phyloP scores from a whole-genome alignment of 2,113 vertebrate genomes.

The Scalopus aquaticus region DNA sequence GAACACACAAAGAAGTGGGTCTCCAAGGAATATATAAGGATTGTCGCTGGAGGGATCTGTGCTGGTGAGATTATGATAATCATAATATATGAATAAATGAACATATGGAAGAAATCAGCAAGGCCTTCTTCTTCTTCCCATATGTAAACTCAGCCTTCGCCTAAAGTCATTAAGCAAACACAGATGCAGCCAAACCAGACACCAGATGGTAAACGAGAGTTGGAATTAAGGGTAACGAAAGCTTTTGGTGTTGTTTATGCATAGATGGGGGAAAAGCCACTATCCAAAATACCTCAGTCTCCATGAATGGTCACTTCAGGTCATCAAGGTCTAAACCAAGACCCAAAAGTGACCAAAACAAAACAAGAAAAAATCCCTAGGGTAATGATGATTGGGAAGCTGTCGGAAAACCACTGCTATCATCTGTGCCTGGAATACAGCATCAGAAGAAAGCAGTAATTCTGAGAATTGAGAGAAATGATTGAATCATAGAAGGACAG shows the following conservation, averaged over 20 bases:
- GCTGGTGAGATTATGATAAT: constrained; percentile 82
- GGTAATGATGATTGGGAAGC: not conserved
- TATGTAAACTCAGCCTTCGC: constrained; percentile 85
- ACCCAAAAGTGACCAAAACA: constrained; percentile 17
- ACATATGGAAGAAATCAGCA: constrained; percentile 89
- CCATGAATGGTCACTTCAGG: constrained; percentile 25
- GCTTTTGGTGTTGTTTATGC: constrained; percentile 70
- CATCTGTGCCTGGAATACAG: not conserved
- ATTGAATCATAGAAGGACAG: not conserved
- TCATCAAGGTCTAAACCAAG: constrained; percentile 22
- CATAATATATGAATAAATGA: constrained; percentile 84
- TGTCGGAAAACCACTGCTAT: not conserved
- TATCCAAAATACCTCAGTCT: constrained; percentile 43
- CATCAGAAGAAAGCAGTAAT: not conserved
- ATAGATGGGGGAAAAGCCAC: constrained; percentile 55
- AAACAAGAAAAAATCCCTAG: not conserved
- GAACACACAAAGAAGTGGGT: constrained; percentile 73
- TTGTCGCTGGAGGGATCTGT: constrained; percentile 68
- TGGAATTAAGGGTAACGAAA: constrained; percentile 74
- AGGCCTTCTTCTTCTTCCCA: constrained; percentile 80
- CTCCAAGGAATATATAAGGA: constrained; percentile 56
- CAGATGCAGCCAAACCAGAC: constrained; percentile 82
- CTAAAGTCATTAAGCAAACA: constrained; percentile 87
- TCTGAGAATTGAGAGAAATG: not conserved
- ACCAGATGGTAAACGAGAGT: constrained; percentile 86